Base-by-base conservation (phyloP, 2,797 vertebrate species). In the Poeciliopsis infans region DNA sequence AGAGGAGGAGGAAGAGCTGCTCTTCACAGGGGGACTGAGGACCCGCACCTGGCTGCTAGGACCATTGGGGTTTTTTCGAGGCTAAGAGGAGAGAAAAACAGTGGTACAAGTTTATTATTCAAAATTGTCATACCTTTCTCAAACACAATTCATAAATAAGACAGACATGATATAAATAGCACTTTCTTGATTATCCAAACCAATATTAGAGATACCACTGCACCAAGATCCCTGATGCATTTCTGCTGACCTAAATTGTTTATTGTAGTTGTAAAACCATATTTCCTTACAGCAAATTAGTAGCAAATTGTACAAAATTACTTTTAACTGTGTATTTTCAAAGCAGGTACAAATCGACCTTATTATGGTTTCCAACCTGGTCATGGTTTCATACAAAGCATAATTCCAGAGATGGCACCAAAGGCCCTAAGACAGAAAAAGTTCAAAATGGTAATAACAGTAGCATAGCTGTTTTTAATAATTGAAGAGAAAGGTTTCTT, bases 41-140 rank as follows among this genome's bases (percentile, higher is more conserved):
- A 96, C 94, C 93, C 96, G 97, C 61, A 96, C 87, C 86, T 97
- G 97, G 82, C 96, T 95, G 88, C 96, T 95, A 33, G 97, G 96
- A 96, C 97, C 97, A 97, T 98, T 98, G 87, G 95, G 94, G 92
- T 98, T 99, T 95, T 98, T 99, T 86, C 97, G 98, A 95, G 98
- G 98, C 98, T 99, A 87, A 33, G 91, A 47, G 82, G 57, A 74
- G 70, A 79, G 51, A 83, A 68, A 72, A 7, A 71, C 36, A 81
- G 7, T 46, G 1, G 73, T 12, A 77, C 66, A 13, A 80, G 18
- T 76, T 61, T 66, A 11, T 28, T 28, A 68, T 78, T 83, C 47
- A 36, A 4, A 83, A 77, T 61, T 28, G 28, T 3, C 12, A 78
- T 45, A 2, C 18, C 51, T 75, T 68, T 0, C 73, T 25, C 75